phyloP scores from a whole-genome alignment of 2,797 vertebrate species.

The Epinephelus malabaricus region DNA sequence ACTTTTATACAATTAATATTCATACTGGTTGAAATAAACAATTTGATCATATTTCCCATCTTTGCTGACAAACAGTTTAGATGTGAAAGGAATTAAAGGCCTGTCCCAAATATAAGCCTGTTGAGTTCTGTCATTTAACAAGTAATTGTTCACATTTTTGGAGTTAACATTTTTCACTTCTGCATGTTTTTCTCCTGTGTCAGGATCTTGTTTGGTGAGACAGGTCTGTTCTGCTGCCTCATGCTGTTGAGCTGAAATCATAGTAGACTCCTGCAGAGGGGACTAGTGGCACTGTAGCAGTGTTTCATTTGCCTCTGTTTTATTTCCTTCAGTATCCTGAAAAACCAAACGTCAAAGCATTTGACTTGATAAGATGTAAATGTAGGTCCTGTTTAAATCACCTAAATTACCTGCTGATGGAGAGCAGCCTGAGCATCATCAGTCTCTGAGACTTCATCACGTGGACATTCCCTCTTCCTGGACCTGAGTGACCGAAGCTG shows the following conservation, averaged over 20 bases:
- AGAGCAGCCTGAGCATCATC: slow-evolving; percentile 16
- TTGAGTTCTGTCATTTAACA: no score
- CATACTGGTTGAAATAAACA: no score
- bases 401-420: slow-evolving; percentile 56
- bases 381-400: background rate
- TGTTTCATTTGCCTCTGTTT: background rate
- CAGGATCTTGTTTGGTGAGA: slow-evolving; percentile 27
- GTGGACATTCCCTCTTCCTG: slow-evolving; percentile 59
- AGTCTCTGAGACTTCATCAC: slow-evolving; percentile 9
- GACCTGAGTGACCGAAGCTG: slow-evolving; percentile 44
- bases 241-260: slow-evolving; percentile 23
- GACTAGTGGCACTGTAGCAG: slow-evolving; percentile 5
- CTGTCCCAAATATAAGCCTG: no score
- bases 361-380: slow-evolving; percentile 6
- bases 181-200: slow-evolving; percentile 19
- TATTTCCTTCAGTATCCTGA: slow-evolving; percentile 47
- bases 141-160: background rate
- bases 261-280: slow-evolving; percentile 33
- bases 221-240: slow-evolving; percentile 10
- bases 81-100: no score
- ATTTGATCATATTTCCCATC: no score
- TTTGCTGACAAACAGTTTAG: no score
- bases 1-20: no score
- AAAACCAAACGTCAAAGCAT: background rate
- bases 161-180: background rate